Conservation (phyloP, 2,888 invertebrate genomes). For the Himalopsyche japonica region DNA sequence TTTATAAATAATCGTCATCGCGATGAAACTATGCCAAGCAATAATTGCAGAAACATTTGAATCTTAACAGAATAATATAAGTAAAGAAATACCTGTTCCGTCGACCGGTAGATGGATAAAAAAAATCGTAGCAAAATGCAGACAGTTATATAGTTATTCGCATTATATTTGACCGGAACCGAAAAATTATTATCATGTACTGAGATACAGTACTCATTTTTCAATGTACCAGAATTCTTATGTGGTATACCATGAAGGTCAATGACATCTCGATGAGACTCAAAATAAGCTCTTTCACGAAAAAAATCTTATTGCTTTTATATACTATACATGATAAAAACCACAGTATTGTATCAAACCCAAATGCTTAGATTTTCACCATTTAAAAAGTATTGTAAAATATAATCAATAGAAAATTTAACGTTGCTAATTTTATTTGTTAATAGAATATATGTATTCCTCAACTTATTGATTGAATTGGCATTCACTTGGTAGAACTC, state of each 20-base stretch:
- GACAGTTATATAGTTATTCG: background rate
- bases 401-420: too few species aligned
- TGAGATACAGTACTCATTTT: background rate
- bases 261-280: background rate
- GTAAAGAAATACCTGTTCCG: background rate
- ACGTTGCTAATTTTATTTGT: too few species aligned
- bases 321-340: too few species aligned
- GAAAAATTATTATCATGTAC: background rate
- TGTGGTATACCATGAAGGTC: background rate
- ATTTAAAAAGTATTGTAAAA: too few species aligned
- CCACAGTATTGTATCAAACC: too few species aligned
- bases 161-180: background rate
- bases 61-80: background rate
- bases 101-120: background rate
- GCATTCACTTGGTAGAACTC: too few species aligned
- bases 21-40: background rate
- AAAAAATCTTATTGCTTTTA: too few species aligned
- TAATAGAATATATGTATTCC: too few species aligned
- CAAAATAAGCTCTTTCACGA: background rate
- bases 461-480: too few species aligned
- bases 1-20: background rate
- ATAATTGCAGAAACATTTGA: background rate
- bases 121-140: background rate
- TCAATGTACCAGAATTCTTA: background rate
- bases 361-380: too few species aligned